A percentile compares a stretch with the other conserved stretches of the same genome.
These are phyloP conservation scores for Balaeniceps rex DNA, from an alignment of 2,113 vertebrate species.

Conservation along the genomic window DNA sequence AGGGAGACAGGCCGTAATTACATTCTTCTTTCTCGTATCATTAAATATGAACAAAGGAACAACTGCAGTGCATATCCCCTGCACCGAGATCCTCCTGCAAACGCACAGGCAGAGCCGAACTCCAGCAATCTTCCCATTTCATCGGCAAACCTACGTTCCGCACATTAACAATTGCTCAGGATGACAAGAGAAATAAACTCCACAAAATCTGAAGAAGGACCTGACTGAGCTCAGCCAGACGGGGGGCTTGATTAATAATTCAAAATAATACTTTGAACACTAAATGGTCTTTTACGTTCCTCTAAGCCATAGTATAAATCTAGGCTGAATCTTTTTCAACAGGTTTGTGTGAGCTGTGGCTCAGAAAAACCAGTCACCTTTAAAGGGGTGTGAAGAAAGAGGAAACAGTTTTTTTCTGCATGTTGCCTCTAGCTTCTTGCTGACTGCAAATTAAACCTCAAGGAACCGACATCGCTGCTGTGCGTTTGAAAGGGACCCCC, in stretches of 20 bases:
- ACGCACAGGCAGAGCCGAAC: not conserved
- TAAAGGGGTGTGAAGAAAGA: not conserved
- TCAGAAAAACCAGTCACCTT: not conserved
- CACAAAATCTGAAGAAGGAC: not conserved
- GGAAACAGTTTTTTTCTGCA: not conserved
- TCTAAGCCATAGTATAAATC: not conserved
- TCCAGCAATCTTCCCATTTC: not conserved
- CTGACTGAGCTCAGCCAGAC: not conserved
- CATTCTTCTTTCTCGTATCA: not conserved
- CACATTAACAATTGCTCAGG: not conserved
- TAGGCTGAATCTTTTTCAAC: not conserved
- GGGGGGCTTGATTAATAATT: not conserved
- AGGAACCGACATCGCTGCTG: not conserved
- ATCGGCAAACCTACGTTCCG: not conserved
- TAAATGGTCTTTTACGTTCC: not conserved
- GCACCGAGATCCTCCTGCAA: not conserved
- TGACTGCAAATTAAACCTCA: not conserved
- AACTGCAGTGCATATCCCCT: not conserved
- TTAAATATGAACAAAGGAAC: conserved; percentile 40
- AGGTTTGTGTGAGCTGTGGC: not conserved
- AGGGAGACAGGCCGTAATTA: conserved; percentile 28
- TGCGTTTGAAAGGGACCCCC: not conserved
- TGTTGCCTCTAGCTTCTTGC: not conserved
- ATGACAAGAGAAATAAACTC: not conserved
- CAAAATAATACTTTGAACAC: not conserved